phyloP scores from a whole-genome alignment of 2,113 vertebrate genomes.

The Agapornis roseicollis region DNA sequence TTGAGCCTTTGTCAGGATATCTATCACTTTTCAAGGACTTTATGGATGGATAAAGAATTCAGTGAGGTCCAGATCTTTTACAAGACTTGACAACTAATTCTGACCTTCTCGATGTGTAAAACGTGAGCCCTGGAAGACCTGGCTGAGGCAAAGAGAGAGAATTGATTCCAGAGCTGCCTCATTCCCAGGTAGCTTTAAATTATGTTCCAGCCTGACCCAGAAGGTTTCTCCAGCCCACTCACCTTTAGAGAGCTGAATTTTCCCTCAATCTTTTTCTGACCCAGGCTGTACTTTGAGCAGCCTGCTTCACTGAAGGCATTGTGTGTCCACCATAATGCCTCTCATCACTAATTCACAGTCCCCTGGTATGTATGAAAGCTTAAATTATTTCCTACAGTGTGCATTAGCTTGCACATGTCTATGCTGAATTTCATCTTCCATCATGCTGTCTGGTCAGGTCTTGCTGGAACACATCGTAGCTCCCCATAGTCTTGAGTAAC shows the following conservation, averaged over 20 bases:
- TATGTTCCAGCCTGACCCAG: slow-evolving; percentile 11
- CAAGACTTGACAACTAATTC: neutral
- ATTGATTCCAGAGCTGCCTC: slow-evolving; percentile 31
- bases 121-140: neutral
- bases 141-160: neutral
- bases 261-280: slow-evolving; percentile 12
- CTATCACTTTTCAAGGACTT: slow-evolving; percentile 30
- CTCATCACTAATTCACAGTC: slow-evolving; percentile 71
- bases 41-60: slow-evolving; percentile 15
- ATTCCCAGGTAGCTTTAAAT: slow-evolving; percentile 40
- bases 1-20: slow-evolving; percentile 25
- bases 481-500: slow-evolving; percentile 65
- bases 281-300: slow-evolving; percentile 12
- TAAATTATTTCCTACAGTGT: slow-evolving; percentile 69
- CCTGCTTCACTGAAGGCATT: slow-evolving; percentile 54
- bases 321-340: slow-evolving; percentile 64
- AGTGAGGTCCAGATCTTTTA: slow-evolving; percentile 13
- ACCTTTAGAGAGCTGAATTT: neutral
- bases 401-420: slow-evolving; percentile 67
- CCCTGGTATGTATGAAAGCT: slow-evolving; percentile 63
- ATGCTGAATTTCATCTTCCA: slow-evolving; percentile 69
- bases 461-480: slow-evolving; percentile 57
- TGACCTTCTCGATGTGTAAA: slow-evolving; percentile 18
- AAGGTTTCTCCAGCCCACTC: neutral
- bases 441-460: slow-evolving; percentile 71